phyloP scores from a whole-genome alignment of 2,888 invertebrate genomes.

The Ophioninae sp. region DNA sequence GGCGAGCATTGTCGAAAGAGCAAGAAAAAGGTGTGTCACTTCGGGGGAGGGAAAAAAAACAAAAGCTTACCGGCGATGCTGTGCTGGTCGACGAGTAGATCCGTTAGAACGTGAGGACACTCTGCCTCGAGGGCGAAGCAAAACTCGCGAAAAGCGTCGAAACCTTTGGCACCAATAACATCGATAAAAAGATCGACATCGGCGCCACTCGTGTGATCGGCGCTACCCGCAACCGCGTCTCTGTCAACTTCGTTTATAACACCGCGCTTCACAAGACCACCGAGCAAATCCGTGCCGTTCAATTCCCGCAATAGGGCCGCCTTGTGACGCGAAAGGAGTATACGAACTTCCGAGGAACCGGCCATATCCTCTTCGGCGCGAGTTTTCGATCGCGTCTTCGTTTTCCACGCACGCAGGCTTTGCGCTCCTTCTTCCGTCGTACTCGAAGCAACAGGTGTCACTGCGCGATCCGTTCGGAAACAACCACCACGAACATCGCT shows the following conservation, averaged over 20 bases:
- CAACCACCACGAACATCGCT: constrained; percentile 53
- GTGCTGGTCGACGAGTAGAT: constrained; percentile 75
- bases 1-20: not conserved
- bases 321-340: constrained; percentile 85
- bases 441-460: constrained; percentile 72
- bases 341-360: constrained; percentile 83
- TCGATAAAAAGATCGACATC: constrained; percentile 76
- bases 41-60: constrained; percentile 6
- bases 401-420: constrained; percentile 30
- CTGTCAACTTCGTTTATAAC: constrained; percentile 85
- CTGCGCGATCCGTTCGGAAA: constrained; percentile 65
- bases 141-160: constrained; percentile 75
- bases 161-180: constrained; percentile 75
- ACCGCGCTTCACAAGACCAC: constrained; percentile 86
- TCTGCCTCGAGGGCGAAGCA: constrained; percentile 76
- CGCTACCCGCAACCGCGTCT: constrained; percentile 79
- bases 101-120: constrained; percentile 75
- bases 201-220: constrained; percentile 68
- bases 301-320: constrained; percentile 85
- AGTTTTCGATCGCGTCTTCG: constrained; percentile 8
- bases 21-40: constrained; percentile 1
- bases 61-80: constrained; percentile 70
- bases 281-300: constrained; percentile 84
- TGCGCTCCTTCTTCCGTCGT: constrained; percentile 45
- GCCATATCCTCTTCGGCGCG: constrained; percentile 81